phyloP scores from a whole-genome alignment of 2,888 invertebrate genomes.

The Caenorhabditis zanzibari region DNA sequence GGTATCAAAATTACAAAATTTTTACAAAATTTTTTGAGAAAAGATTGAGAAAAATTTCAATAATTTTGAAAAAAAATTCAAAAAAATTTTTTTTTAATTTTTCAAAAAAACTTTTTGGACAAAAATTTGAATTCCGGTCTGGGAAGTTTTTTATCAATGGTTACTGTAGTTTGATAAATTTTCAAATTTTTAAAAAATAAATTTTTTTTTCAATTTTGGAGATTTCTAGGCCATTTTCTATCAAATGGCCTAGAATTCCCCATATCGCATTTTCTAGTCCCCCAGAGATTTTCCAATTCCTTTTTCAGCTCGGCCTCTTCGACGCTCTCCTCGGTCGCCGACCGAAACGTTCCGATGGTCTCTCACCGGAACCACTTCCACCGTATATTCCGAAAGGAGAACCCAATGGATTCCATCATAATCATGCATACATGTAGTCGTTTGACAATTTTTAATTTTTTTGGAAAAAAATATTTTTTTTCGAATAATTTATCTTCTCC shows the following conservation, averaged over 20 bases:
- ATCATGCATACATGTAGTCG: slow-evolving; percentile 47
- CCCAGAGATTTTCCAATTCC: not conserved
- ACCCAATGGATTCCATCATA: slow-evolving; percentile 44
- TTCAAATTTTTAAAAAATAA: no score
- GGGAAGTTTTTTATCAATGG: no score
- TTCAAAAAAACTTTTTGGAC: no score
- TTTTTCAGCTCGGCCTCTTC: slow-evolving; percentile 59
- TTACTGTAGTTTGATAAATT: no score
- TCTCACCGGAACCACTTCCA: slow-evolving; percentile 49
- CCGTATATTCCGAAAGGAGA: slow-evolving; percentile 65
- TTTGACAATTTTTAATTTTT: slow-evolving; percentile 10
- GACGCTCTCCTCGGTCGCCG: slow-evolving; percentile 50
- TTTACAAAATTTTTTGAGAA: no score
- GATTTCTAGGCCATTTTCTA: not conserved
- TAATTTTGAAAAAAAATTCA: no score
- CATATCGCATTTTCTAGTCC: not conserved
- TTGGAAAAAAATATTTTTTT: not conserved
- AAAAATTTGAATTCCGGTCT: no score
- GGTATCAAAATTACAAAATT: no score
- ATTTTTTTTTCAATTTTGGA: no score
- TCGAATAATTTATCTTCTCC: no score
- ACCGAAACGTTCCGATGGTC: slow-evolving; percentile 42
- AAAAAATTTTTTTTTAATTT: no score
- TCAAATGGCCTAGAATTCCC: not conserved
- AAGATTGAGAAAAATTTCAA: no score